Percentiles rank a stretch among this genome's conserved stretches.
phyloP scores from a whole-genome alignment of 2,797 vertebrate genomes.

The Chelidonichthys spinosus region DNA sequence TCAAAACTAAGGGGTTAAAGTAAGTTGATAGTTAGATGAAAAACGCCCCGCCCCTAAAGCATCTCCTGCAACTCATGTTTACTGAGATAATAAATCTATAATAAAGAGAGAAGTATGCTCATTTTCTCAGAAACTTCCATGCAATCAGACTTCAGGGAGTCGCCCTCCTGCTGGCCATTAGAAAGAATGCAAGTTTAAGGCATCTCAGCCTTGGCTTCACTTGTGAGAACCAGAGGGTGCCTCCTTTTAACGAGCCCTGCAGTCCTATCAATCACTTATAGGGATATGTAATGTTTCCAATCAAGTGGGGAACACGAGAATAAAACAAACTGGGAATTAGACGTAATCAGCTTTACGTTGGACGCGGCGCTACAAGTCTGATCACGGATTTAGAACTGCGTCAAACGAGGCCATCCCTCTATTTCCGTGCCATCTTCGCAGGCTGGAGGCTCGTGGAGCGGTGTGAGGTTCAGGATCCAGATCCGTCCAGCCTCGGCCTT shows the following conservation, averaged over 20 bases:
- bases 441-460: conserved; percentile 12
- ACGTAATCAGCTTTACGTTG: conserved; percentile 7
- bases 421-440: conserved; percentile 34
- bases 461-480: conserved; percentile 33
- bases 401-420: conserved; percentile 12
- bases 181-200: no score
- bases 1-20: no score
- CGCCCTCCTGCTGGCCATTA: no score
- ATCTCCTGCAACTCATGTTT: no score
- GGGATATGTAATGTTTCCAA: conserved; percentile 34
- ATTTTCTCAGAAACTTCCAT: no score
- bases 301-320: conserved; percentile 13
- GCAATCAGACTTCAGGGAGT: no score
- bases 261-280: conserved; percentile 7
- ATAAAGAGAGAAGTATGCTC: no score
- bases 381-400: conserved; percentile 28
- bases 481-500: conserved; percentile 26
- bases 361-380: conserved; percentile 7
- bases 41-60: no score
- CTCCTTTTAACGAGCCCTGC: conserved; percentile 9
- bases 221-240: no score
- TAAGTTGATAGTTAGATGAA: no score
- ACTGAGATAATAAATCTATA: no score
- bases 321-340: conserved; percentile 6
- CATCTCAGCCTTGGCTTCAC: no score